Evolutionary conservation across 2,113 vertebrate genomes (phyloP), one percentile per base, ranked within the genome.

Genomic region (Rhinoderma darwinii): DNA sequence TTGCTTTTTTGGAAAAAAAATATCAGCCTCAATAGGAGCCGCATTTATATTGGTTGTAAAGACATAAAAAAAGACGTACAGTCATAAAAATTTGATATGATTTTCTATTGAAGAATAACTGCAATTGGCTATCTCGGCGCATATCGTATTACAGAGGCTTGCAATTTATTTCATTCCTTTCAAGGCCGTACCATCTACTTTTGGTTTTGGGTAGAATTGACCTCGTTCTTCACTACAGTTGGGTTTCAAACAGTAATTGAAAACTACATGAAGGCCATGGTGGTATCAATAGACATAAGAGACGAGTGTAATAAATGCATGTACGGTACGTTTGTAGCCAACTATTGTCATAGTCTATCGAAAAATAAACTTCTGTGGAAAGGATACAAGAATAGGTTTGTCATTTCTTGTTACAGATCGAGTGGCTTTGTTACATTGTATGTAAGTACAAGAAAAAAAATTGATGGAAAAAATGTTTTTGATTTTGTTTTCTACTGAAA

Each of bases 381-480:
- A 80, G 18, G 54, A 25, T 43, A 25, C 51, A 10, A 43, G 37
- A 25, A 41, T 18, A 61, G 25, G 25, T 81, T 63, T 80, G 54
- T 80, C 22, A 61, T 81, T 37, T 27, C 32, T 61, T 43, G 32
- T 61, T 59, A 59, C 8, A 17, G 35, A 43, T 7, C 10, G 14
- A 39, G 35, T 27, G 78, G 37, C 54, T 37, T 81, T 61, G 78
- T 81, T 63, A 41, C 27, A 56, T 59, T 80, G 22, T n/a, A 41
- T 63, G 22, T n/a, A 1, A 15, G 18, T 59, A 35, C 27, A 14
- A 9, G 1, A 51, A 20, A 78, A 75, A 14, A 75, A 17, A 43
- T 5, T 25, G 39, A 7, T 6, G 11, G 4, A 37, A 37, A 70
- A 37, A 37, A 35, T 47, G 44, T 47, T 47, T 47, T 47, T 47